phyloP scores from a whole-genome alignment of 2,888 invertebrate species.

The Drosophila nr. perissopoda region DNA sequence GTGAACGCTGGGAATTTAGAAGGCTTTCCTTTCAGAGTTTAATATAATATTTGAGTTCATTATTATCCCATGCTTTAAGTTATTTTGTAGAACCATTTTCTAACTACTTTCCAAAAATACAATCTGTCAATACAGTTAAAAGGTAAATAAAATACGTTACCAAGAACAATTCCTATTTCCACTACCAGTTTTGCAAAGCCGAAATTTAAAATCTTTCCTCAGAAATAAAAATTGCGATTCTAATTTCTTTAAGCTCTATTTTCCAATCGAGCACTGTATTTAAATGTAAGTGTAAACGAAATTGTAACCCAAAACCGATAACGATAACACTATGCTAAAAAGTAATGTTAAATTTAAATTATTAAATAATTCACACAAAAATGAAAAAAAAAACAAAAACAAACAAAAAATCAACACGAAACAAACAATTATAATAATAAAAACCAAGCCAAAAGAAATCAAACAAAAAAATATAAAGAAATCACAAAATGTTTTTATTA shows the following conservation, averaged over 20 bases:
- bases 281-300: conserved; percentile 43
- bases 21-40: not conserved
- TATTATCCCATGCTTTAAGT: not conserved
- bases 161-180: not conserved
- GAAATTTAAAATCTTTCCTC: not conserved
- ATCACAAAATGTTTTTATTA: conserved; percentile 19
- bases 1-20: conserved; percentile 1
- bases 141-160: not conserved
- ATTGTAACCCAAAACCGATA: conserved; percentile 29
- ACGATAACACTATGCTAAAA: conserved; percentile 36
- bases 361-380: conserved; percentile 50
- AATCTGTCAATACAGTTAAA: not conserved
- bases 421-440: conserved; percentile 42
- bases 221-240: not conserved
- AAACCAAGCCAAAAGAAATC: conserved; percentile 50
- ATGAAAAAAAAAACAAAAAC: conserved; percentile 24
- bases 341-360: conserved; percentile 74
- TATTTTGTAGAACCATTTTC: not conserved
- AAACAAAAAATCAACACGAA: conserved; percentile 29
- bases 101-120: not conserved
- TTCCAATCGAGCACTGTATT: conserved; percentile 2
- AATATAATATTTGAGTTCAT: not conserved
- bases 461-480: conserved; percentile 34
- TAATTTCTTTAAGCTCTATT: not conserved
- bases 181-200: not conserved